Evolutionary conservation across 2,797 vertebrate genomes (phyloP).

Genomic region (Dryobates pubescens): DNA sequence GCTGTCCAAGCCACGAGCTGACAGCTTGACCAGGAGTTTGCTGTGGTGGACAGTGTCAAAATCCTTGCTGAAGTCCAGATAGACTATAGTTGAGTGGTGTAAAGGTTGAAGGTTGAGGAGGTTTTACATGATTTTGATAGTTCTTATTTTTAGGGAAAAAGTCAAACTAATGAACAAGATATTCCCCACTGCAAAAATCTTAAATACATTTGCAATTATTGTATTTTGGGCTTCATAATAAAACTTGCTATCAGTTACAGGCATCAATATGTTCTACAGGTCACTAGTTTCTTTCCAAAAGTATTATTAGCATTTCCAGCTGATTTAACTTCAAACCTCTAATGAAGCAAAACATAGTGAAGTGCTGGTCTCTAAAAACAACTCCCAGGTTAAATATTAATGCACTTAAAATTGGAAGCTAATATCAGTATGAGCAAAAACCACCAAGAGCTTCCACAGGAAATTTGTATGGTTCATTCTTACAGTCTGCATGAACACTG

Average conservation of each 20-base stretch:
- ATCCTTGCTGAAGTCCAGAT: no score
- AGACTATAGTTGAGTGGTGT: neutral
- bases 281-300: conserved; percentile 33
- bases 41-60: no score
- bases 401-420: neutral
- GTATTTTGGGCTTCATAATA: neutral
- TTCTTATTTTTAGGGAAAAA: neutral
- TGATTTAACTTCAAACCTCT: conserved; percentile 43
- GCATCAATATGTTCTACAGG: conserved; percentile 40
- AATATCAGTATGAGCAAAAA: neutral
- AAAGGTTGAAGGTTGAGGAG: neutral
- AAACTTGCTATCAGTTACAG: conserved; percentile 10
- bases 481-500: neutral
- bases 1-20: no score
- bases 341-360: conserved; percentile 55
- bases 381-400: conserved; percentile 57
- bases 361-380: conserved; percentile 30
- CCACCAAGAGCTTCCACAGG: neutral
- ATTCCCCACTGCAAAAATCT: neutral
- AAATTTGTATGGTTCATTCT: neutral
- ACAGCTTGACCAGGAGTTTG: no score
- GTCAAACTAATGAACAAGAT: neutral
- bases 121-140: neutral
- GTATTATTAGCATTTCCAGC: conserved; percentile 45
- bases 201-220: neutral